Base-by-base conservation (phyloP, 2,888 invertebrate species). In the Amphipyra tragopoginis region DNA sequence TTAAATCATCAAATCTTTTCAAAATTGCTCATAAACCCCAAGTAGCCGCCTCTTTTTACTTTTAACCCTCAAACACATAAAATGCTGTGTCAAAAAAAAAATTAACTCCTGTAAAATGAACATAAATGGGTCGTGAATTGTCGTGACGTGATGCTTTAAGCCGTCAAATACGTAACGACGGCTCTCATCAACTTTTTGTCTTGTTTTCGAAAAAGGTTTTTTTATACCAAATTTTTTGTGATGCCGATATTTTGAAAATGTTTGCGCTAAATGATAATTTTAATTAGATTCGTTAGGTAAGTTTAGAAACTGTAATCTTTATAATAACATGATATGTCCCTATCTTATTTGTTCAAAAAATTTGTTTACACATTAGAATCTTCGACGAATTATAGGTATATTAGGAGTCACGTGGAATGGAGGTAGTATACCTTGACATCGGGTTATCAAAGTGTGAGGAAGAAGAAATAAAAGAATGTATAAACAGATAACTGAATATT, bases 101-200 rank as follows among this genome's bases (percentile, higher is more conserved):
- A 53, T 39, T 38, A 48, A 62, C 65, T 76, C 29, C 70, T 67
- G 72, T 79, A 65, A 81, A 72, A 67, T 73, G 57, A 66, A 72
- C 66, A 55, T 62, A 75, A 81, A 77, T 73, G 78, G 70, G 40
- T 58, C 67, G 61, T 39, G 36, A 21, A n/a, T n/a, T n/a, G n/a
- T n/a, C n/a, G n/a, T n/a, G n/a, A 34, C 8, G 34, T 69, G 65
- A 68, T 44, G 65, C 13, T 51, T 52, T 53, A 61, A 76, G 36
- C 10, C n/a, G 52, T 57, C 49, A 51, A 65, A 56, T 57, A 60
- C 70, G 38, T 68, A 77, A 65, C 59, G 77, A 79, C 68, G 57
- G 54, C 51, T 54, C 64, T 63, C 65, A 58, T 75, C 78, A 73
- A 45, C 34, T 57, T 50, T 55, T 53, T 56, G 8, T 1, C 44